Conservation (phyloP, 2,113 vertebrate genomes). For the Siphamia tubifer region DNA sequence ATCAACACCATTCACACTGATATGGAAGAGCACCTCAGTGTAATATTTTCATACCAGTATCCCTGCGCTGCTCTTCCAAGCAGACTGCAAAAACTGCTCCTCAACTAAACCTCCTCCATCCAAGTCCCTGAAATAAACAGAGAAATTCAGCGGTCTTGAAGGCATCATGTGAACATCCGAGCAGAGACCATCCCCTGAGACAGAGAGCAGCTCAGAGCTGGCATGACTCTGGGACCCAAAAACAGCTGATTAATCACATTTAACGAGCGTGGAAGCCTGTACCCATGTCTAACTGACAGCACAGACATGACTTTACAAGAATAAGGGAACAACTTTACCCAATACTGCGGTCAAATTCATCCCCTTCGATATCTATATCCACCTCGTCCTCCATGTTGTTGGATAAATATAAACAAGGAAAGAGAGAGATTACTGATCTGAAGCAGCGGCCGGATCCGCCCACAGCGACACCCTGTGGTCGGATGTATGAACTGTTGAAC, state of each 20-base stretch:
- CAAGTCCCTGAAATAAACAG: conserved; percentile 71
- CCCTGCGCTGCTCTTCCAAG: conserved; percentile 84
- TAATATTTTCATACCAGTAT: conserved; percentile 77
- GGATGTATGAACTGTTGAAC: background rate
- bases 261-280: rapidly evolving
- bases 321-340: conserved; percentile 23
- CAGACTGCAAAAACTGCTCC: conserved; percentile 88
- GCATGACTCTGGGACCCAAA: background rate
- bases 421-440: background rate
- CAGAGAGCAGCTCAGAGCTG: background rate
- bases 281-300: background rate
- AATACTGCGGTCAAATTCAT: conserved; percentile 65
- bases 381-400: conserved; percentile 84
- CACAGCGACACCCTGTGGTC: conserved; percentile 47
- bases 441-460: background rate
- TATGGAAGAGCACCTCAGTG: background rate
- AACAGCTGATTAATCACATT: background rate
- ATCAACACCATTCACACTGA: background rate
- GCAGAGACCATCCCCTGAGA: background rate
- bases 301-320: rapidly evolving
- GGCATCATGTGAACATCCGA: background rate
- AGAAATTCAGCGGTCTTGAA: background rate
- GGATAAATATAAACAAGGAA: conserved; percentile 35
- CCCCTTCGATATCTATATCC: conserved; percentile 93
- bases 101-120: conserved; percentile 77